Conservation (phyloP, 37 sponge, comb jelly and placozoan genomes). For the Eunapius fragilis region DNA sequence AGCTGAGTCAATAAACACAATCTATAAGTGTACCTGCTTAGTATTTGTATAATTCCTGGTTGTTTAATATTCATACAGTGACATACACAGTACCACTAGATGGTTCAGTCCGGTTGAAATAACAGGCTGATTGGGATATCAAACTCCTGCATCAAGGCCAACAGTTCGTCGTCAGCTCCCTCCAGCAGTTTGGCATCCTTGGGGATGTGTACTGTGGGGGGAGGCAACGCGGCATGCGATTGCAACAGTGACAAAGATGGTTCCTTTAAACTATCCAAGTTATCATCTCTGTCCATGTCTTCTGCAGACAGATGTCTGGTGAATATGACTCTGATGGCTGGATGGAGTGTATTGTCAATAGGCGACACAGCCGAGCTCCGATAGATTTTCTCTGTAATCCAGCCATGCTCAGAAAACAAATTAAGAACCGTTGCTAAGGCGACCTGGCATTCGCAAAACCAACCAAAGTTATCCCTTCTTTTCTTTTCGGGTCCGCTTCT, state of each 20-base stretch:
- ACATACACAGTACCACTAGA: no score
- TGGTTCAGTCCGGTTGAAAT: not conserved
- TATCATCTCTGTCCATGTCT: not conserved
- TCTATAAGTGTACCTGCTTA: no score
- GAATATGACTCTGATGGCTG: conserved; percentile 67
- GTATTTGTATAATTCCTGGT: no score
- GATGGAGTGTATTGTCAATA: conserved; percentile 18
- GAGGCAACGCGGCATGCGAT: not conserved
- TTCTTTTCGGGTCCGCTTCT: conserved; percentile 58
- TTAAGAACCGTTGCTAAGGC: conserved; percentile 55
- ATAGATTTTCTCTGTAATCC: conserved; percentile 63
- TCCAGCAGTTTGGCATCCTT: conserved; percentile 32
- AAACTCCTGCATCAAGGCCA: conserved; percentile 78
- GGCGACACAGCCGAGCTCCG: conserved; percentile 52
- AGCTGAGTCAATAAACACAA: not conserved
- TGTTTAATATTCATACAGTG: no score
- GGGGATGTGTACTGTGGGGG: not conserved
- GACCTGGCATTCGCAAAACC: conserved; percentile 69
- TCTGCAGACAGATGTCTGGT: not conserved
- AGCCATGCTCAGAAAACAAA: conserved; percentile 62
- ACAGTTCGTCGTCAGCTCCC: conserved; percentile 72
- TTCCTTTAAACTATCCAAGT: not conserved
- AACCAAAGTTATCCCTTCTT: conserved; percentile 62
- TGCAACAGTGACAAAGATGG: not conserved
- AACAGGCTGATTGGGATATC: conserved; percentile 69